Percentiles rank a stretch among this genome's conserved stretches.
Evolutionary conservation across 2,888 invertebrate species (phyloP).

Genomic region (Cenopis cana): DNA sequence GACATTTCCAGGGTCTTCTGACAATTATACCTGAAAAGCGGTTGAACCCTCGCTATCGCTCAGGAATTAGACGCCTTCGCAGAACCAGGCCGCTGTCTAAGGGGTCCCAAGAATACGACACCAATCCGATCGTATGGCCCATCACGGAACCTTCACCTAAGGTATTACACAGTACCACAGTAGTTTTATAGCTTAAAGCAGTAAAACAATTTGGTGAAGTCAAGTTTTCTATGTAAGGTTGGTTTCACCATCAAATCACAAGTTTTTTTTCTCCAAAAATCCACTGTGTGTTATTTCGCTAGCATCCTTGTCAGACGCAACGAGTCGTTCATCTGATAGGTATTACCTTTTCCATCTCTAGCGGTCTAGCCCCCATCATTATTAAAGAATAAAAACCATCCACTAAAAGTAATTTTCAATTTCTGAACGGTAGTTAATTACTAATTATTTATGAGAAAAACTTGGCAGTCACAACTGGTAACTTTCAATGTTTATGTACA

Average conservation of each 20-base stretch:
- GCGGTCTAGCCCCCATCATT: too few species aligned
- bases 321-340: too few species aligned
- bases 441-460: too few species aligned
- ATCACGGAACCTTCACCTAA: constrained; percentile 88
- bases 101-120: constrained; percentile 86
- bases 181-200: too few species aligned
- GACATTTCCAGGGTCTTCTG: constrained; percentile 75
- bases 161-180: constrained; percentile 50
- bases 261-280: neutral
- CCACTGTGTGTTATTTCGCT: neutral
- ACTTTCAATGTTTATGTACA: too few species aligned
- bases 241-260: neutral
- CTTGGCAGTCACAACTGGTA: too few species aligned
- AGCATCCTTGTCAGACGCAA: too few species aligned
- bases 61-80: constrained; percentile 79
- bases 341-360: too few species aligned
- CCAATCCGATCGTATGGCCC: constrained; percentile 87
- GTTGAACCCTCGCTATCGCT: constrained; percentile 75
- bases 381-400: too few species aligned
- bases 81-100: constrained; percentile 85
- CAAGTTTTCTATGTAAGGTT: neutral
- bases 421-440: too few species aligned
- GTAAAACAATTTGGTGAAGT: too few species aligned
- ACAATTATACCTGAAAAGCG: constrained; percentile 76
- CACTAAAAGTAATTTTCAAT: too few species aligned